These are phyloP conservation scores for Fregetta grallaria DNA, from an alignment of 2,113 vertebrate genomes.

Conservation along the genomic window DNA sequence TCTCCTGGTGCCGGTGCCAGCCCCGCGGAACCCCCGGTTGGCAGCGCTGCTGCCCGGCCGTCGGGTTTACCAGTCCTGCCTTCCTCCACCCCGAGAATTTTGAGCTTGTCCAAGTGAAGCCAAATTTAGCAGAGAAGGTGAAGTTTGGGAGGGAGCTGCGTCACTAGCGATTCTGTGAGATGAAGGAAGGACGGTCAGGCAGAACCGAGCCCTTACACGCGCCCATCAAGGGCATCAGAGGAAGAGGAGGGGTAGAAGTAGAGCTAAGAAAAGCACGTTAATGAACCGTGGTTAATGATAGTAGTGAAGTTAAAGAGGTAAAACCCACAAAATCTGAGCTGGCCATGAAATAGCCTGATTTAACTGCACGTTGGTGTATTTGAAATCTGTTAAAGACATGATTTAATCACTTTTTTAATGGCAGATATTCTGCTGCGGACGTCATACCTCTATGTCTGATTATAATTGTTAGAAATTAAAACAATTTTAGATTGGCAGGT, in stretches of 20 bases:
- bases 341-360: not conserved
- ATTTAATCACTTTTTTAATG: not conserved
- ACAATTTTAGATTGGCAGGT: not conserved
- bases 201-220: accelerated
- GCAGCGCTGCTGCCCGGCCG: accelerated
- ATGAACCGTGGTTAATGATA: not conserved
- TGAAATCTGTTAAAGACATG: not conserved
- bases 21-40: too few species aligned
- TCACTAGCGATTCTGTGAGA: not conserved
- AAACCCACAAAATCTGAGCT: not conserved
- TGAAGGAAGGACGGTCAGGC: accelerated
- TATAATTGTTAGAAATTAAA: not conserved
- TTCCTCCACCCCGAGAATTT: not conserved
- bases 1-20: too few species aligned
- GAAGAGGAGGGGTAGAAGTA: not conserved
- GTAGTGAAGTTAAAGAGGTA: not conserved
- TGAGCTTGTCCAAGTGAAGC: too few species aligned
- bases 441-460: accelerated
- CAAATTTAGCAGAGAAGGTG: not conserved
- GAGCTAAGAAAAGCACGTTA: not conserved
- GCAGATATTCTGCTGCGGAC: not conserved
- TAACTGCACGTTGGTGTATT: too few species aligned
- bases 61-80: accelerated
- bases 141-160: accelerated
- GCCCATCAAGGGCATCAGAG: accelerated